Evolutionary conservation across 2,888 invertebrate species (phyloP), one percentile per base, ranked within the genome.

Genomic region (Yponomeuta sedellus): DNA sequence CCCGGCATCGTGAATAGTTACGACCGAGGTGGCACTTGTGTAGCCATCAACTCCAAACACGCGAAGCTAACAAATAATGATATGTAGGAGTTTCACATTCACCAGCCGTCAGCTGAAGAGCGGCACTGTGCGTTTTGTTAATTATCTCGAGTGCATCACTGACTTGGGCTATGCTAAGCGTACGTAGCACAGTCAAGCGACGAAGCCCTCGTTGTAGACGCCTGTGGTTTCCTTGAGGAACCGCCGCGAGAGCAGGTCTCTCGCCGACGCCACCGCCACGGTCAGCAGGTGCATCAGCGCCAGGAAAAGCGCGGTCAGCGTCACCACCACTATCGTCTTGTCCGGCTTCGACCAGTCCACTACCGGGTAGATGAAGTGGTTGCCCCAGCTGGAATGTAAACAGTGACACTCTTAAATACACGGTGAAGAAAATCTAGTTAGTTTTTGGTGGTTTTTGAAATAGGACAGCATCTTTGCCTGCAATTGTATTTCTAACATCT

Each of bases 271-370:
- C 28, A 94, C 74, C 20, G 91, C 85, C 69, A 94, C 95, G 8
- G 94, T 88, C 20, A 94, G 73, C 56, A 94, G 88, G 80, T 96
- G 96, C 75, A 95, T 91, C 66, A 94, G 77, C 2, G 94, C 91
- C 12, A 95, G 90, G 80, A 96, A 94, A 34, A 93, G 78, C 10
- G 94, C 92, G 10, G 95, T 95, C 57, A 94, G 92, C 0, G 93
- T 84, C 71, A 94, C 94, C 68, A 95, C 93, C 22, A 94, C 87
- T 69, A 94, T 80, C 4, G 95, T 93, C 71, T 90, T 89, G 64
- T 92, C 88, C 0, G 96, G 95, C 74, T 94, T 94, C 62, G 93
- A 91, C 96, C 96, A 97, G 86, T 97, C 94, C 72, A 97, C 91
- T 70, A 96, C 94, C 44, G 94, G 94, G 82, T 97, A 97, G 75